Percentiles rank a stretch among this genome's conserved stretches.
Evolutionary conservation across 2,888 invertebrate genomes (phyloP).

Genomic region (Lathronympha strigana): DNA sequence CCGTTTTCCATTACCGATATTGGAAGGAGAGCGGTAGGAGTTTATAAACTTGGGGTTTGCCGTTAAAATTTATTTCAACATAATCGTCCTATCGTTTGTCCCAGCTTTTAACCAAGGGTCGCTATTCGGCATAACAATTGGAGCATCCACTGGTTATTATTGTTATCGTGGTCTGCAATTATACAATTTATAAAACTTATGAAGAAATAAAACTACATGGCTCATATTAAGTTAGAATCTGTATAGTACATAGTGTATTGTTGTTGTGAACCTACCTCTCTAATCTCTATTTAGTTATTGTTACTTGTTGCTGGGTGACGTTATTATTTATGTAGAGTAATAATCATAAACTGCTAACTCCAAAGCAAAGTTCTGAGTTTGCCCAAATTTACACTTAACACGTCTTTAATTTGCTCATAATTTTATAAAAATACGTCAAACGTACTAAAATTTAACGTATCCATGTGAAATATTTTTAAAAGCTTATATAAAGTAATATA

Average conservation of each 20-base stretch:
- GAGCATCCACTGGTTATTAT: no score
- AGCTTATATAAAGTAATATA: slow-evolving; percentile 21
- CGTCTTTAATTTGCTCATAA: background rate
- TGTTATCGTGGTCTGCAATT: no score
- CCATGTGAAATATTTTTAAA: slow-evolving; percentile 10
- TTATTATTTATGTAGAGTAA: background rate
- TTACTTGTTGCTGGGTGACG: background rate
- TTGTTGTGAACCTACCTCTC: no score
- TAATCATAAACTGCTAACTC: background rate
- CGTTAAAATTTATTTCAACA: slow-evolving; percentile 46
- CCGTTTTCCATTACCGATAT: slow-evolving; percentile 45
- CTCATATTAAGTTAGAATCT: no score
- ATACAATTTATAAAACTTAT: no score
- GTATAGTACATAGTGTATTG: no score
- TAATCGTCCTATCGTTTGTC: no score
- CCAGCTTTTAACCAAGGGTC: no score
- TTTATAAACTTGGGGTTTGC: slow-evolving; percentile 59
- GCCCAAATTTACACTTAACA: background rate
- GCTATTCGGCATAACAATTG: no score
- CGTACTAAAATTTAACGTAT: slow-evolving; percentile 2
- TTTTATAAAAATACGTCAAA: background rate
- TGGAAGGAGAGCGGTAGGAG: slow-evolving; percentile 33
- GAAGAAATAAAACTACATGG: no score
- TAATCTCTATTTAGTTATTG: no score
- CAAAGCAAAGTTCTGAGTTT: background rate